Base-by-base conservation (phyloP, 2,888 invertebrate species). In the Ophioninae sp. region DNA sequence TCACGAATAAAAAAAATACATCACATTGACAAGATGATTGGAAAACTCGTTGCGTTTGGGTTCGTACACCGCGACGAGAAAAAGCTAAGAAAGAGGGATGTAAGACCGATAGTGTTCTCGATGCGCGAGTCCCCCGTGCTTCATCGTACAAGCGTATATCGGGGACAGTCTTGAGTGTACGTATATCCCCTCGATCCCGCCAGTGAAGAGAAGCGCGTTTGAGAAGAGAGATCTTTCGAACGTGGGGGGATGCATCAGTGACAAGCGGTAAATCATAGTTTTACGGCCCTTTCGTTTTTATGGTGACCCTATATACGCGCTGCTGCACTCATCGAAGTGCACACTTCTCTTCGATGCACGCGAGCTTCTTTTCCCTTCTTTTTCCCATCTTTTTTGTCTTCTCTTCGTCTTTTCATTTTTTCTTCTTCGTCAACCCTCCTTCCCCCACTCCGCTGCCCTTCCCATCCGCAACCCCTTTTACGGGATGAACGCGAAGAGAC, bases 261-360 rank as follows among this genome's bases (percentile, higher is more conserved):
- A 92, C 92, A 90, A 89, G 92, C 91, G 88, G 90, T 91, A 92
- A 91, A 92, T 92, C 92, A 92, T 91, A 92, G 91, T 90, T 92
- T 91, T 91, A 91, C 89, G 91, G 88, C 88, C 81, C 84, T 84
- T 81, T 88, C 88, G 88, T 89, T 88, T 91, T 90, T 90, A 89
- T 88, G 89, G 73, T 87, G 89, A 83, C 86, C 87, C 87, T 87
- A 10, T 86, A 85, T 86, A 85, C 86, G 85, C 83, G n/a, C n/a
- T 81, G 86, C 85, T 87, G 90, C 87, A 87, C 90, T 91, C 90
- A 89, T 91, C 90, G 86, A 86, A 85, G 82, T n/a, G n/a, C n/a
- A n/a, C n/a, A 83, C 75, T 67, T 80, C 84, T 75, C 76, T 73
- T 67, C 67, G 76, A 69, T 72, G 82, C 79, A 80, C 77, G 69